Base-by-base conservation (phyloP, 2,797 vertebrate genomes). In the Gambelia wislizenii region DNA sequence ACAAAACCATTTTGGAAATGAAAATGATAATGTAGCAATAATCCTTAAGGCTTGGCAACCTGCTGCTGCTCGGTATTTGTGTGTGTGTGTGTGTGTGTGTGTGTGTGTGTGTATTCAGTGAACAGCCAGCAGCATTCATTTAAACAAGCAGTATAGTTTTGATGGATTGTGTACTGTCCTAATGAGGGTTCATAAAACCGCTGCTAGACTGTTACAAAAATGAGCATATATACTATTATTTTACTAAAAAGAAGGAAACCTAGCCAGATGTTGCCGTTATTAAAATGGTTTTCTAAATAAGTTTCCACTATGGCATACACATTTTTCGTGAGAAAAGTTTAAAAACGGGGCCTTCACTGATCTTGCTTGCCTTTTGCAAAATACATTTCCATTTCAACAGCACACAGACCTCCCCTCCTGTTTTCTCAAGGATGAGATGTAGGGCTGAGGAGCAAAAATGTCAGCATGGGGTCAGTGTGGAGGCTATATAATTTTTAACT, bases 261-360 rank as follows among this genome's bases (percentile, higher is more conserved):
- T 10, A 16, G 85, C 47, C n/a, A 74, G 64, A 87, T 36, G 42
- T 87, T 93, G 81, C n/a, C 89, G 0, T 88, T 93, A 92, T 93
- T 86, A 67, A 91, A 94, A 92, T 87, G 52, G 27, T 91, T 95
- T 90, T 89, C 89, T 89, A 92, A 94, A 92, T 91, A 93, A 91
- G 69, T 93, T 93, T 86, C 25, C 88, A 61, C 52, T 91, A n/a
- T 86, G 69, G 87, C 89, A 89, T 14, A 22, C 36, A 77, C 8
- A 90, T 92, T 90, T 88, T 80, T 0, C 88, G 69, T 30, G 64
- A 52, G 54, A 70, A 42, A 36, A 87, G 91, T 90, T 22, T 13
- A 74, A 61, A 91, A 92, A 92, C 90, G 89, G 91, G 64, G 82
- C 82, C 69, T 91, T 92, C 89, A 75, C 54, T 64, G 80, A 39